Evolutionary conservation across 2,888 invertebrate genomes (phyloP), one percentile per base, ranked within the genome.

Genomic region (Meiosimyza decipiens): DNA sequence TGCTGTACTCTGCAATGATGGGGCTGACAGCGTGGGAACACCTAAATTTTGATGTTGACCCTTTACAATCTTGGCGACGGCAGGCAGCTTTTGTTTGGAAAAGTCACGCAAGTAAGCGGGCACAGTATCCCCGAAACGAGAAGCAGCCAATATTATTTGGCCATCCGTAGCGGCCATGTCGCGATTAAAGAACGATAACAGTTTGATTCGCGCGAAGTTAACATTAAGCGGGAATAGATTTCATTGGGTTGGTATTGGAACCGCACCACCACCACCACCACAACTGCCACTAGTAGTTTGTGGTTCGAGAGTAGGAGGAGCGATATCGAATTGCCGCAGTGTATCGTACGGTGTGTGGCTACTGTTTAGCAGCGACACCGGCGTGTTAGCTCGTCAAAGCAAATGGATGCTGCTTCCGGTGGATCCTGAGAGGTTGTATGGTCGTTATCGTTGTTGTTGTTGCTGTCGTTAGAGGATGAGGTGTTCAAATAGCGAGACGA

Each of bases 31-130:
- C 0, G 95, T 94, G 3, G 96, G 95, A 18, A 95, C 95, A 47
- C 97, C 97, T 67, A 98, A 90, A 72, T 94, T 94, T 78, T 94
- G 93, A 88, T 97, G 97, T 86, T 97, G 96, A 77, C 98, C 97
- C 87, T 97, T 96, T 81, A 95, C 94, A 83, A 97, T 94, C 87
- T 96, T 96, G 73, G 95, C 95, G 79, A 97, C 93, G 80, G 92
- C 93, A 15, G 97, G 97, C 74, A 94, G 86, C 72, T 92, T 91
- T 82, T 93, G 91, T 84, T 93, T 94, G 83, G 90, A 88, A 81
- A 93, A 92, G 85, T 87, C 87, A 75, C 87, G 86, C 82, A 87
- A 80, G 75, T 87, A 87, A 40, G 9, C 82, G 47, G 70, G 70
- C 22, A 18, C 51, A 13, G 63, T 40, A 79, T 87, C 87, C 78